Evolutionary conservation across 2,888 invertebrate genomes (phyloP), one percentile per base, ranked within the genome.

Genomic region (Lepidochitona cinerea): DNA sequence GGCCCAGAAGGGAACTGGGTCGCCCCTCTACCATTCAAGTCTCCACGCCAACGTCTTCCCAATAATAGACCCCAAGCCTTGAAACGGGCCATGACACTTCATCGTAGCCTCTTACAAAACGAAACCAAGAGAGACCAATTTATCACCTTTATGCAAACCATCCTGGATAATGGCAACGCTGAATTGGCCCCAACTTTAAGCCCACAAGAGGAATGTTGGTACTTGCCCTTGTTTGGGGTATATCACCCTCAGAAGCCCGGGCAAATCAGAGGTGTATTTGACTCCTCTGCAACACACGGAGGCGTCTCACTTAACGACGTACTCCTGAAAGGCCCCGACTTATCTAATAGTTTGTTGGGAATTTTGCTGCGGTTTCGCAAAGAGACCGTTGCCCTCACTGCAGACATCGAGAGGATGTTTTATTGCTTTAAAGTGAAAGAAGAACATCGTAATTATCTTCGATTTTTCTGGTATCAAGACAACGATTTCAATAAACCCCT

Each of bases 1-100:
- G 69, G 68, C 35, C 18, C 68, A 9, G 37, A 73, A 67, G 79
- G 73, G 36, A 49, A 67, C 33, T 80, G 78, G 78, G 23, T 64
- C 37, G 74, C 77, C 0, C 75, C 77, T 37, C 69, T 78, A 18
- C 76, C 77, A 1, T 80, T 79, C 65, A 3, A 32, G 18, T n/a
- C 33, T 23, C 65, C n/a, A 29, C n/a, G 70, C n/a, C 33, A 14
- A 18, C 7, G n/a, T 32, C 53, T 70, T 9, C 70, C 59, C 9
- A 64, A 65, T 32, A 70, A 70, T 29, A 54, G 70, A 33, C 29
- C 33, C 29, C 59, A 59, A 29, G 71, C 66, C 23, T 29, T 65
- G 23, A n/a, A 32, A 66, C 18, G 37, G 7, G 65, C 65, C 18
- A 36, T 66, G 29, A 23, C 33, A 12, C 37, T 71, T 18, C 2